A percentile compares a stretch with the other conserved stretches of the same genome.
These are phyloP conservation scores for Xylota sylvarum DNA, from an alignment of 2,888 invertebrate species.

Conservation along the genomic window DNA sequence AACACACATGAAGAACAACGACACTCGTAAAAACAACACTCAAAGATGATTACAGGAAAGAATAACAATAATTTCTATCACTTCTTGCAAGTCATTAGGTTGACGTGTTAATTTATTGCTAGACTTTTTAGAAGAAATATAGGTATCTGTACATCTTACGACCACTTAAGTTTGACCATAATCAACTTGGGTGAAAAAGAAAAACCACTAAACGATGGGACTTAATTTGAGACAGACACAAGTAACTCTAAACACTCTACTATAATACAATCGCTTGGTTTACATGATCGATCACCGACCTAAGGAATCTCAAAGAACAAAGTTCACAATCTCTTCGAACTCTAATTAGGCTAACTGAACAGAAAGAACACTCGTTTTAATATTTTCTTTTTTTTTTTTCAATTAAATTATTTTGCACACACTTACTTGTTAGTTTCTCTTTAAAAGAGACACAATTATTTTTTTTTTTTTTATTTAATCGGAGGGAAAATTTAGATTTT, in stretches of 20 bases:
- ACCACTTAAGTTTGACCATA: neutral
- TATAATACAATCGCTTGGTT: neutral
- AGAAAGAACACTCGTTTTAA: conserved; percentile 33
- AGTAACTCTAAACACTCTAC: neutral
- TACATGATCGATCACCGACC: conserved; percentile 22
- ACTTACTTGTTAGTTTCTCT: conserved; percentile 47
- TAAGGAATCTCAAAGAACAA: conserved; percentile 30
- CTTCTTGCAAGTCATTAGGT: conserved; percentile 50
- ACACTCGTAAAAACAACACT: conserved; percentile 13
- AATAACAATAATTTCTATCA: neutral
- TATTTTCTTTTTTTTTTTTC: conserved; percentile 25
- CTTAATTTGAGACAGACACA: conserved; percentile 6
- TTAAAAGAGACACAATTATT: neutral
- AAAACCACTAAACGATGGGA: conserved; percentile 1
- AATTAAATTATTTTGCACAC: conserved; percentile 34
- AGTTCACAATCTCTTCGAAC: conserved; percentile 47
- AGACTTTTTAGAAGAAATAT: neutral
- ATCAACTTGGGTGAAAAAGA: neutral
- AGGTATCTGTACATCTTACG: neutral
- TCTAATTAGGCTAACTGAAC: conserved; percentile 35
- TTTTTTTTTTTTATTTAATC: conserved; percentile 29
- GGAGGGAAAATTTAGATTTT: conserved; percentile 11
- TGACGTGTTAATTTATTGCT: conserved; percentile 32
- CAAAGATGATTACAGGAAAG: conserved; percentile 7
- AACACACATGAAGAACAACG: conserved; percentile 15